phyloP scores from a whole-genome alignment of 2,113 vertebrate genomes.

The Microtus ochrogaster region DNA sequence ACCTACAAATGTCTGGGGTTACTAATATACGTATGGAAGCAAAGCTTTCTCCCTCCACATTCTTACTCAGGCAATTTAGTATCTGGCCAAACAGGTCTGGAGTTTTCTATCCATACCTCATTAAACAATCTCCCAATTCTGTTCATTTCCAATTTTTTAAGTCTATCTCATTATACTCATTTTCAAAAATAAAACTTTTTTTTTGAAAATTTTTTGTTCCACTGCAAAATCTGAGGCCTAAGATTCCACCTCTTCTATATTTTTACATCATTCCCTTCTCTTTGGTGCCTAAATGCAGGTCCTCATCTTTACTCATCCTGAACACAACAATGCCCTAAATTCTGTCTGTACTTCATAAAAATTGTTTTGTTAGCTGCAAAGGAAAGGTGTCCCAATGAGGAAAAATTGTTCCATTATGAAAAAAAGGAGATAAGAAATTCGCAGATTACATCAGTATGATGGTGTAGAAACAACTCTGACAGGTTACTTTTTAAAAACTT shows the following conservation, averaged over 20 bases:
- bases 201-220: too few species aligned
- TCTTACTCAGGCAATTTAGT: not conserved
- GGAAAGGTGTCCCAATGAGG: not conserved
- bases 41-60: not conserved
- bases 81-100: not conserved
- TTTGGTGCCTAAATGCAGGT: not conserved
- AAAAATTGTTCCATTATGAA: not conserved
- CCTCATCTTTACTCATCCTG: not conserved
- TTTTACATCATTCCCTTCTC: conserved; percentile 15
- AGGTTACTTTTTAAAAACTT: not conserved
- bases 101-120: not conserved
- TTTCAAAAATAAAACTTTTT: conserved; percentile 51
- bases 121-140: not conserved
- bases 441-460: not conserved
- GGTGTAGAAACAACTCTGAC: not conserved
- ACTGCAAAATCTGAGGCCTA: conserved; percentile 45
- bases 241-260: not conserved
- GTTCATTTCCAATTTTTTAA: not conserved
- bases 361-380: not conserved
- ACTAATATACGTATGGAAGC: not conserved
- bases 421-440: not conserved
- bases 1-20: not conserved
- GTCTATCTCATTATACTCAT: not conserved
- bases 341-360: not conserved
- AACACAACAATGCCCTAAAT: not conserved